A percentile compares a stretch with the other conserved stretches of the same genome.
phyloP scores from a whole-genome alignment of 2,888 invertebrate species.

The Erebia aethiops region DNA sequence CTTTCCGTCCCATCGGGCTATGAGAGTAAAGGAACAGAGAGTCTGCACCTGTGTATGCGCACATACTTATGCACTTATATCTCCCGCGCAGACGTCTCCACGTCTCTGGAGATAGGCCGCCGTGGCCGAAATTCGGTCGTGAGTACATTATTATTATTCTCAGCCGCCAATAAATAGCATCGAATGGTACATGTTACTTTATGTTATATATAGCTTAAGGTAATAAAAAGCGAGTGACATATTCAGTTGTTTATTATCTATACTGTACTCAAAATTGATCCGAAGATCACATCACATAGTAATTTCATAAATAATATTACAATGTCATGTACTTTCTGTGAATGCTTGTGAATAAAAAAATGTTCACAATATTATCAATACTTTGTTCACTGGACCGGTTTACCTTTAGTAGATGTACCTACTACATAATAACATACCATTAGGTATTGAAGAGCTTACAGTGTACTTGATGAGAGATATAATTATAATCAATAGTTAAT shows the following conservation, averaged over 20 bases:
- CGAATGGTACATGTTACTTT: too few species aligned
- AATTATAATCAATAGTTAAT: slow-evolving; percentile 62
- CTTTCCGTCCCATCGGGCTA: too few species aligned
- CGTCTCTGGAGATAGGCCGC: too few species aligned
- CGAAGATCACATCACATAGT: slow-evolving; percentile 89
- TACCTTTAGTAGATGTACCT: slow-evolving; percentile 75
- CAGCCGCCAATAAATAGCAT: too few species aligned
- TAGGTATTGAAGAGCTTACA: slow-evolving; percentile 81
- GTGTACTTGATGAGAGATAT: slow-evolving; percentile 79
- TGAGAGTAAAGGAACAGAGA: too few species aligned
- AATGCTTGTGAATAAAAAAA: slow-evolving; percentile 82
- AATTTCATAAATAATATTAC: slow-evolving; percentile 85
- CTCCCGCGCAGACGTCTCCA: too few species aligned
- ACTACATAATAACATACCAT: slow-evolving; percentile 77
- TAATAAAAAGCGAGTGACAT: slow-evolving; percentile 80
- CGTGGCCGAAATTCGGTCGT: too few species aligned
- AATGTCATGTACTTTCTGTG: slow-evolving; percentile 84
- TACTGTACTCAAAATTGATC: slow-evolving; percentile 90
- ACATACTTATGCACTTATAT: too few species aligned
- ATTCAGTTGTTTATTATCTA: slow-evolving; percentile 89
- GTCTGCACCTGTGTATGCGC: too few species aligned
- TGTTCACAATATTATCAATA: slow-evolving; percentile 82
- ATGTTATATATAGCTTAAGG: not conserved
- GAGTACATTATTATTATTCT: too few species aligned
- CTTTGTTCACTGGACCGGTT: slow-evolving; percentile 83